Base-by-base conservation (phyloP, 2,113 vertebrate genomes). In the Mesocricetus auratus region DNA sequence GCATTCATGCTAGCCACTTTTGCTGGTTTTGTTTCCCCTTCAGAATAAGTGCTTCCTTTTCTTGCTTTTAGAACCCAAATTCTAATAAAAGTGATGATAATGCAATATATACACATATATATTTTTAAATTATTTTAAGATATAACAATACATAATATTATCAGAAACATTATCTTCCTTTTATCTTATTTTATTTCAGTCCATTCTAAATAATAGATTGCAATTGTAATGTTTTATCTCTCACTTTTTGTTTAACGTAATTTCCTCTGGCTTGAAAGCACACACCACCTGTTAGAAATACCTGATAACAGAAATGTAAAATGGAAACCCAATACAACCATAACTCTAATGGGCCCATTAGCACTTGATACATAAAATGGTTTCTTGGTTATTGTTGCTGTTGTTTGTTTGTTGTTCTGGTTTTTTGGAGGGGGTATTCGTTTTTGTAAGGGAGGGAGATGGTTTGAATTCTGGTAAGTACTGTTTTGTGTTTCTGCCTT, bases 171-270 rank as follows among this genome's bases (percentile, higher is more conserved):
- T 26, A 73, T 47, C 39, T 93, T 89, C 69, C 60, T 92, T 90
- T 94, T 89, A n/a, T 53, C 85, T 95, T 85, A 58, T 64, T 94
- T 86, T 74, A 85, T 93, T 91, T 93, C 89, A 89, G 88, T 93
- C 93, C 21, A 11, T 89, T 90, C n/a, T 95, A 91, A 78, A 50
- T 94, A 94, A 95, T 95, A 95, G 39, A 75, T 85, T 87, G 24
- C 56, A 91, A 87, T 36, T 96, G 47, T 33, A 77, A 90, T 81
- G 33, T 45, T 90, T 83, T 78, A 39, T 79, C 33, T 53, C n/a
- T 86, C 60, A 77, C 56, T 90, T 86, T 97, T 94, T 93, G 60
- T 91, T 96, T 95, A 92, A 97, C 74, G 90, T 89, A 89, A 97
- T 93, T 58, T 91, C 82, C 47, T 96, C 77, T 89, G 56, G 31